Percentiles rank a stretch among this genome's conserved stretches.
Conservation (phyloP, 2,113 vertebrate species). For the Herpetotheres cachinnans region DNA sequence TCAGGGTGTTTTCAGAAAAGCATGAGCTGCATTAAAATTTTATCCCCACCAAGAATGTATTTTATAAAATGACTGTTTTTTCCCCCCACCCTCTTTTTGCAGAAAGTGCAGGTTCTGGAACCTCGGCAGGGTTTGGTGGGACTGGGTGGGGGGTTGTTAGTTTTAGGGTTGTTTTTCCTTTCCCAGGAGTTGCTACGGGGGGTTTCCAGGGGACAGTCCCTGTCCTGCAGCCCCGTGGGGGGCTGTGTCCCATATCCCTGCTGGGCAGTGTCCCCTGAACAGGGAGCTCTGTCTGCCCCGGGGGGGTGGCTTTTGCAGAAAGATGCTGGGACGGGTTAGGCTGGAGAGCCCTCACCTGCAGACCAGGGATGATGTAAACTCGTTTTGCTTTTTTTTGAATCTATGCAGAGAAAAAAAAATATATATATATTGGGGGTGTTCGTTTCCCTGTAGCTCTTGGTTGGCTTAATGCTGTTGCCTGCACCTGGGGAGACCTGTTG, state of each 20-base stretch:
- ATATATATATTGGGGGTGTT: neutral
- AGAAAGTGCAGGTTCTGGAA: neutral
- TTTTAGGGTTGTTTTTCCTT: neutral
- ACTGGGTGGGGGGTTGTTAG: accelerated
- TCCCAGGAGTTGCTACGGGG: neutral
- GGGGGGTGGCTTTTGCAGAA: neutral
- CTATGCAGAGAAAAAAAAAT: neutral
- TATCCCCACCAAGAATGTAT: neutral
- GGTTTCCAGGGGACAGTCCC: neutral
- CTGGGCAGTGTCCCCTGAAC: neutral
- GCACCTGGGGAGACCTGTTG: neutral
- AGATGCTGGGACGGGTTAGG: neutral
- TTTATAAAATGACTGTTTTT: neutral
- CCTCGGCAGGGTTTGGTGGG: accelerated
- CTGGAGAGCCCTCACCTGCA: neutral
- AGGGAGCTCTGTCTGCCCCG: neutral
- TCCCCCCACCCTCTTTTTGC: accelerated
- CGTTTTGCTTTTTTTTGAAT: neutral
- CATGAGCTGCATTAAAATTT: neutral
- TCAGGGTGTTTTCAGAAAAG: constrained; percentile 35
- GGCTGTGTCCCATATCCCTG: accelerated
- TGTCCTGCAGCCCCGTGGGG: neutral
- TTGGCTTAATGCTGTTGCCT: neutral
- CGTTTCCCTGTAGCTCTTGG: neutral
- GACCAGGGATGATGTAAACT: accelerated